Evolutionary conservation across 2,888 invertebrate species (phyloP), one percentile per base, ranked within the genome.

Genomic region (Lymantria monacha): DNA sequence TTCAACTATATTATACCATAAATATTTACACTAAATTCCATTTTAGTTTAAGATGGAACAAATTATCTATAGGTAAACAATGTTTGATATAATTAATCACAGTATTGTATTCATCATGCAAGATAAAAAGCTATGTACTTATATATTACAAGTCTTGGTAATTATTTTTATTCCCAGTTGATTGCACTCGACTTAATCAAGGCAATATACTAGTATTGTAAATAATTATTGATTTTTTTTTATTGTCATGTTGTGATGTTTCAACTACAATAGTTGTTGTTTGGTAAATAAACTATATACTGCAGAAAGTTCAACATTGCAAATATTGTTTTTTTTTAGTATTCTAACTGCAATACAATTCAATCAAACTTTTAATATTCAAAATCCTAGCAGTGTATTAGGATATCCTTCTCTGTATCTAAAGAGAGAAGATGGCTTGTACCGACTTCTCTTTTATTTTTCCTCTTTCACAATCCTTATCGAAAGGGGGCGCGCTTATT

Each of bases 141-240:
- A 22, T 22, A 22, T 22, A 22, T 22, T 22, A 22, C 22, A 73
- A 74, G 70, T 75, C 62, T 58, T 66, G 42, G 70, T 59, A 72
- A 70, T 72, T 81, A 80, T 81, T 80, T 81, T 79, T 80, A 79
- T 68, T 73, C 68, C 72, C 53, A 59, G 69, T 66, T 68, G 66
- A 70, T 61, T 68, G 68, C 48, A 48, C 58, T 57, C 46, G 60
- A 58, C 61, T 66, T 64, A 63, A 45, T 54, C 46, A 57, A 61
- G 62, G 58, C 72, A 71, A 71, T 74, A 45, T 40, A 49, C 54
- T 42, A 44, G 51, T 38, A 33, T 33, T 40, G 30, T 46, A 30
- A 40, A 9, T 13, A 30, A 41, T 46, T 37, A 30, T 54, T 53
- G 59, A 53, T 61, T 53, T 57, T 53, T 61, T 59, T 53, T 57